Evolutionary conservation across 2,888 invertebrate genomes (phyloP), one percentile per base, ranked within the genome.

Genomic region (Synanthedon andrenaeformis): DNA sequence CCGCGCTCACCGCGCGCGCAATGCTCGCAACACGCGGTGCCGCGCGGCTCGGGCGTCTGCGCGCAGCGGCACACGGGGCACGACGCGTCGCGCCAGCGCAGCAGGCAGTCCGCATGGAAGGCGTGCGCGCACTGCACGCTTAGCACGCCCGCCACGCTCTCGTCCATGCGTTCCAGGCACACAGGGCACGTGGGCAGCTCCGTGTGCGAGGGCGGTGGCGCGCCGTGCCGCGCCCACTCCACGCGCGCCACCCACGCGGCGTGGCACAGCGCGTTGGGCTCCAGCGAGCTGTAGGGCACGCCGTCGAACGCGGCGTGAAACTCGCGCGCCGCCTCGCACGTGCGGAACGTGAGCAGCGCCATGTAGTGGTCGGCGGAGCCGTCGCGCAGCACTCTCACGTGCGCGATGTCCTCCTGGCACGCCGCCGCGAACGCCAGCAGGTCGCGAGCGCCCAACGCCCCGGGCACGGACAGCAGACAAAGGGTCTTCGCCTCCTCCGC

Each of bases 41-140:
- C 91, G 23, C 91, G 89, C 41, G 92, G 90, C 79, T 96, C 95
- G 5, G 96, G 96, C 1, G 94, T 94, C 83, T 95, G 95, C 56
- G 92, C 92, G 72, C 93, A 94, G 53, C 99, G 93, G 78, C 99
- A 99, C 55, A 99, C 98, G 0, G 99, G 99, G 76, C 99, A 99
- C 55, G 97, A 96, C 64, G 95, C 95, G 78, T 98, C 98, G 14
- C 96, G 93, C 98, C 99, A 99, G 77, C 99, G 95, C 62, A 95
- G 92, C 52, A 99, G 88, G 81, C 99, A 99, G 70, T 92, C 93
- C 10, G 97, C 94, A 83, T 99, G 99, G 85, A 99, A 99, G 1
- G 97, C 94, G 83, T 99, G 99, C 83, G 99, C 99, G 77, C 99
- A 99, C 57, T 99, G 90, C 72, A 99, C 98, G 35, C 98, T 98